Evolutionary conservation across 2,888 invertebrate species (phyloP).

Genomic region (Rhagium mordax): DNA sequence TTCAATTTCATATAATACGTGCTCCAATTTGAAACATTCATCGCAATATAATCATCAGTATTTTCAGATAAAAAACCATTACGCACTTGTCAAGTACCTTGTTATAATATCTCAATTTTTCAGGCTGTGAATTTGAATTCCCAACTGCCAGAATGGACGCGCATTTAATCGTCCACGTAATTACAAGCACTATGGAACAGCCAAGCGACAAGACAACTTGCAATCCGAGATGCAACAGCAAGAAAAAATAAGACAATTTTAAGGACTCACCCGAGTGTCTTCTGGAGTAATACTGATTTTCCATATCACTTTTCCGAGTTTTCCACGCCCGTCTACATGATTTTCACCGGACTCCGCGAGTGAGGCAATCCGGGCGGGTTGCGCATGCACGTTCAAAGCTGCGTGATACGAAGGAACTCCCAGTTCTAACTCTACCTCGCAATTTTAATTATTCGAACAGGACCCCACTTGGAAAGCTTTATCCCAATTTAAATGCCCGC

Average conservation of each 20-base stretch:
- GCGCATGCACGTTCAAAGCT: conserved; percentile 25
- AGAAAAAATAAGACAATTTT: neutral
- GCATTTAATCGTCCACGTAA: neutral
- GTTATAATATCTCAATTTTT: neutral
- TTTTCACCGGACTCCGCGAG: conserved; percentile 20
- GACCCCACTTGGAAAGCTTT: neutral
- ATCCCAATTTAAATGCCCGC: neutral
- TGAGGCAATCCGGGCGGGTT: neutral
- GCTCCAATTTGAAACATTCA: neutral
- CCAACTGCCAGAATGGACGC: neutral
- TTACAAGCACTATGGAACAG: neutral
- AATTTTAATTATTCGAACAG: conserved; percentile 11
- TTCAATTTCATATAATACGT: neutral
- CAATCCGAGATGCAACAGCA: neutral
- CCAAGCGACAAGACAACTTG: neutral
- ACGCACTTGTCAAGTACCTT: neutral
- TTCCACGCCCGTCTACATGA: conserved; percentile 32
- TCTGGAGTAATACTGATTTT: conserved; percentile 5
- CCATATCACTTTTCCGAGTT: conserved; percentile 31
- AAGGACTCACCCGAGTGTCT: conserved; percentile 19
- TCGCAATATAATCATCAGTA: neutral
- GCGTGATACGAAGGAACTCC: neutral
- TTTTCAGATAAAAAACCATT: neutral
- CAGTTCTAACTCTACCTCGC: neutral
- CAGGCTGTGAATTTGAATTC: neutral